Evolutionary conservation across 2,888 invertebrate species (phyloP), one percentile per base, ranked within the genome.

Genomic region (Pollenia angustigena): DNA sequence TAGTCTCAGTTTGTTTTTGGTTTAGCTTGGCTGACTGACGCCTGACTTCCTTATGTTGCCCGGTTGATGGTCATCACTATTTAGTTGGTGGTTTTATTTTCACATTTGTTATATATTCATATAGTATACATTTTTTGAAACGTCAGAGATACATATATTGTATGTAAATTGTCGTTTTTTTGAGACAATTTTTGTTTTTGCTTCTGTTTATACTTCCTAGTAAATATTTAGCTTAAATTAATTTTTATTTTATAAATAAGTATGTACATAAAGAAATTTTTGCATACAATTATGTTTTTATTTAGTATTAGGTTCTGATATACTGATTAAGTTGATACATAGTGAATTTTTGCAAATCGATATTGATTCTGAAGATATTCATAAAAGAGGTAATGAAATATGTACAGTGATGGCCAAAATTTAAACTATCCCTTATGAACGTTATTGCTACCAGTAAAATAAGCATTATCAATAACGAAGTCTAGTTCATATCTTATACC

Each of bases 151-250:
- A 56, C 16, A 10, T 56, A 32, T 32, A 2, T 56, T 18, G 14
- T 58, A 58, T 58, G 32, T 32, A 58, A 23, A 56, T n/a, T 62
- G 16, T 16, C 9, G n/a, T 44, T 42, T 10, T 23, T 62, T 62
- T 44, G 18, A n/a, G 64, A 64, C 46, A 64, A 64, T 64, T 14
- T 50, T 66, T 54, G 32, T 6, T 32, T 4, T 32, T 32, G 32
- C 6, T 32, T 52, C 23, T 18, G 42, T 69, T 71, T 52, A 60
- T 71, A 69, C 79, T 79, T 79, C 79, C 79, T 79, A 69, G 79
- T 62, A 62, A 72, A 58, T 76, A 64, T 48, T 74, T 48, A 46
- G 44, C 58, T 58, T 46, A 58, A 56, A 54, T 40, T 42, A 40
- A 71, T 54, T 42, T 71, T 42, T 32, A 6, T 32, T 32, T 32